Percentiles rank a stretch among this genome's conserved stretches.
Conservation (phyloP, 2,113 vertebrate genomes). For the Ranitomeya imitator region DNA sequence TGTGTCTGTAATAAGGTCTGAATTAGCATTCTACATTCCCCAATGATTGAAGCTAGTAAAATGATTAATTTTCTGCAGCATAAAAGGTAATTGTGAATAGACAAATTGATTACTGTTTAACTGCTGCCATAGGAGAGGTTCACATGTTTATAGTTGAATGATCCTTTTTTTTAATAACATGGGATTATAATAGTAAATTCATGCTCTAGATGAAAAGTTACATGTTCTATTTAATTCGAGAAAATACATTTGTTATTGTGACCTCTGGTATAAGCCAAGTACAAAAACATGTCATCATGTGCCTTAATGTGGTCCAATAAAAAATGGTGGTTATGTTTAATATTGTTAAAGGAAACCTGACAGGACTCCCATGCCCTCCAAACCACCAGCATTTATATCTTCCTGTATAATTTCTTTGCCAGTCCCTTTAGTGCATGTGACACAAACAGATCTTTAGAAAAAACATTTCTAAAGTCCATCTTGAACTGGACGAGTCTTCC, state of each 20-base stretch:
- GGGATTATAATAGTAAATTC: slow-evolving; percentile 23
- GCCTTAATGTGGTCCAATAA: neutral
- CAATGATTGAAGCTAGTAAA: slow-evolving; percentile 59
- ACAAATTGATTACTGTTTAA: slow-evolving; percentile 57
- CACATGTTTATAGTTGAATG: slow-evolving; percentile 43
- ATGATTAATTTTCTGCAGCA: slow-evolving; percentile 58
- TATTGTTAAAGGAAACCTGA: neutral
- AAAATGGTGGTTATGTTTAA: neutral
- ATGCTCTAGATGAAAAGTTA: neutral
- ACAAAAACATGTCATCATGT: neutral
- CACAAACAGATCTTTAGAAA: no score
- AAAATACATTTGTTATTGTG: neutral
- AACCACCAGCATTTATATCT: no score
- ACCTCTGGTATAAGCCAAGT: neutral
- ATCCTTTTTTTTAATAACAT: slow-evolving; percentile 32
- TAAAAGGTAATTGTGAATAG: slow-evolving; percentile 59
- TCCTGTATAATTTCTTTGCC: no score
- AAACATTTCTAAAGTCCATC: neutral
- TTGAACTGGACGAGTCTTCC: neutral
- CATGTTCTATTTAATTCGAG: neutral
- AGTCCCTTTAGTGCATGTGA: no score
- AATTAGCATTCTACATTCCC: slow-evolving; percentile 59
- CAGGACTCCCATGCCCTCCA: no score
- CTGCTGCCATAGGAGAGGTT: slow-evolving; percentile 55
- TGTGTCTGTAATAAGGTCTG: slow-evolving; percentile 59